Evolutionary conservation across 2,113 vertebrate species (phyloP).

Genomic region (Otocyon megalotis): DNA sequence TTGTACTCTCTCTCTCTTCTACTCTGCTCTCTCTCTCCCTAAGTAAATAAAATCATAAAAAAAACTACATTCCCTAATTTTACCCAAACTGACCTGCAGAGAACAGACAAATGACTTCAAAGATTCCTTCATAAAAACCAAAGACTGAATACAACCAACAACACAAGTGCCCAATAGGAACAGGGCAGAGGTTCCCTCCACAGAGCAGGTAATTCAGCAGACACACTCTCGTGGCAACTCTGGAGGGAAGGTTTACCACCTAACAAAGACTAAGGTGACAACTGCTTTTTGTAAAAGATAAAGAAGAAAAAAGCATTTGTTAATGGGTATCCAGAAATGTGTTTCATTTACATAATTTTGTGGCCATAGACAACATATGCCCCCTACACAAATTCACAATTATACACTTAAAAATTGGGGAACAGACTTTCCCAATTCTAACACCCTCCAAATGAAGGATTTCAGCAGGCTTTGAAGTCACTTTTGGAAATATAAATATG

Average conservation of each 20-base stretch:
- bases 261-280: neutral
- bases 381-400: neutral
- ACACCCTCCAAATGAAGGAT: conserved; percentile 3
- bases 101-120: neutral
- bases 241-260: neutral
- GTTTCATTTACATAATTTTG: neutral
- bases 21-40: too few relatives aligned
- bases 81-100: neutral
- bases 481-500: neutral
- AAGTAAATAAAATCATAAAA: too few relatives aligned
- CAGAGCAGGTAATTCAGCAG: rapidly evolving
- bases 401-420: neutral
- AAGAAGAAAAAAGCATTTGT: neutral
- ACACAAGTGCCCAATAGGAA: neutral
- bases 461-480: neutral
- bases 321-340: neutral
- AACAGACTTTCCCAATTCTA: neutral
- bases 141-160: neutral
- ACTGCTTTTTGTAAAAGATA: neutral
- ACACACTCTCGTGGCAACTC: neutral
- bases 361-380: neutral
- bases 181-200: neutral
- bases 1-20: too few relatives aligned
- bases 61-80: too few relatives aligned
- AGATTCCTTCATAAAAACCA: neutral